These are phyloP conservation scores for Nothura maculosa DNA, from an alignment of 2,797 vertebrate genomes.

Conservation along the genomic window DNA sequence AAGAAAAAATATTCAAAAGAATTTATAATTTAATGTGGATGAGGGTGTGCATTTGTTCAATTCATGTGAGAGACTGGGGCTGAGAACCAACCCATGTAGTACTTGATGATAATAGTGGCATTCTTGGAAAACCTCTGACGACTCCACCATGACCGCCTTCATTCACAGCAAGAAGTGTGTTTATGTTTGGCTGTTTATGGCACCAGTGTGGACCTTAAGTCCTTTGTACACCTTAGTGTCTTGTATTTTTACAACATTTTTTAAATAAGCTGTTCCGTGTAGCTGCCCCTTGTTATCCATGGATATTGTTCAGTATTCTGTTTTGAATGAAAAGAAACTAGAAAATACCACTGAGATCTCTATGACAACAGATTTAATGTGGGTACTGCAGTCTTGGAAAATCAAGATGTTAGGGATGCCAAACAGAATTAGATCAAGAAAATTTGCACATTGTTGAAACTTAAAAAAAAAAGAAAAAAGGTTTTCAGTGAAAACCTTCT, in stretches of 20 bases:
- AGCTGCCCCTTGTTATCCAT: neutral
- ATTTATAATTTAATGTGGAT: neutral
- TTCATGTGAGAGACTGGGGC: neutral
- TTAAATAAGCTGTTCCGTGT: neutral
- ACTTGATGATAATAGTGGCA: neutral
- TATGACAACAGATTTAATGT: neutral
- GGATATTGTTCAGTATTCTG: neutral
- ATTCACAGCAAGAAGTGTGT: neutral
- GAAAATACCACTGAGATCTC: neutral
- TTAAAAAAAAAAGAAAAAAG: neutral
- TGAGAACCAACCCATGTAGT: accelerated
- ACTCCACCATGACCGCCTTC: neutral
- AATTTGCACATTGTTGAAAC: neutral
- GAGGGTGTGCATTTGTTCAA: neutral
- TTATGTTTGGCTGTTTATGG: neutral
- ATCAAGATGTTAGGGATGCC: neutral
- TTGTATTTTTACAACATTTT: neutral
- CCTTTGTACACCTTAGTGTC: neutral
- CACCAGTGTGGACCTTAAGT: neutral
- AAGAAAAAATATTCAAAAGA: neutral
- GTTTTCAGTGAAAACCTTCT: neutral
- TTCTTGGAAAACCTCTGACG: neutral
- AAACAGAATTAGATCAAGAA: neutral
- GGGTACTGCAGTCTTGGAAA: neutral
- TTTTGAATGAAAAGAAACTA: neutral